Evolutionary conservation across 2,113 vertebrate species (phyloP), one percentile per base, ranked within the genome.

Genomic region (Salvelinus alpinus): DNA sequence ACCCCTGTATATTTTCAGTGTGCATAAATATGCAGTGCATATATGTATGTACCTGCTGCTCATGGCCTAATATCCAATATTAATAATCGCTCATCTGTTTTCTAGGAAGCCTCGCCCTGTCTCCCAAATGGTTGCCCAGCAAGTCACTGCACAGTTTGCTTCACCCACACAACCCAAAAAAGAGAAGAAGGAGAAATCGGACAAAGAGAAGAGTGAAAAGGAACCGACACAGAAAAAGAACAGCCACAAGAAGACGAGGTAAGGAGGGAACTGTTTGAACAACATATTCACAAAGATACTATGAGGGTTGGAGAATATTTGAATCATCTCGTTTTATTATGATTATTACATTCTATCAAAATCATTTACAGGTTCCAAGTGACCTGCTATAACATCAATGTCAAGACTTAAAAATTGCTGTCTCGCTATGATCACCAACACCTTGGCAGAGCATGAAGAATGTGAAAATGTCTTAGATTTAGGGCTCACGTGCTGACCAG

Each of bases 101-200:
- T 85, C 90, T 86, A 99, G 97, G 93, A 99, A 99, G 91, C 97
- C 97, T 89, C 95, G 97, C 64, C 96, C 97, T 81, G 96, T 98
- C 85, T 96, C 97, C 80, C 97, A 99, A 91, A 92, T 99, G 91
- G 96, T 99, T 80, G 93, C 96, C 83, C 97, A 99, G 87, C 97
- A 99, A 92, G 97, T 96, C 90, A 96, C 96, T 85, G 97, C 97
- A 90, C 97, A 98, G 86, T 99, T 97, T 80, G 94, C 97, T 86
- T 93, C 95, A 77, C 96, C 96, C 81, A 94, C 95, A 69, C 96
- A 96, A 84, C 94, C 96, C 90, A 99, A 97, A 93, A 99, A 99
- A 94, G 97, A 99, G 88, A 97, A 95, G 92, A 97, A 95, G 91
- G 97, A 99, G 82, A 97, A 96, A 92, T 94, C 95, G 70, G 97